Base-by-base conservation (phyloP, 2,888 invertebrate species). In the Bugulina stolonifera region DNA sequence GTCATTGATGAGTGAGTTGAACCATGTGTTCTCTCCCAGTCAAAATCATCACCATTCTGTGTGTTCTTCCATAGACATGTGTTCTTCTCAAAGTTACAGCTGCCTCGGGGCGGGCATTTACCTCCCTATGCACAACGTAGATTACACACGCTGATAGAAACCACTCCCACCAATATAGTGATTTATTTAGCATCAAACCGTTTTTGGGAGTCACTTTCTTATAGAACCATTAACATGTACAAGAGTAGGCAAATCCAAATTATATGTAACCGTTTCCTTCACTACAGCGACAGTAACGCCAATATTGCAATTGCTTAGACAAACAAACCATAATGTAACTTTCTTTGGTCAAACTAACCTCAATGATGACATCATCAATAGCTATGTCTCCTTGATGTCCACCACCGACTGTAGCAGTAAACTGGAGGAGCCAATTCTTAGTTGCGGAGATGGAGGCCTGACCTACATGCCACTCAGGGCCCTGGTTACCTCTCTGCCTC, bases 21-120 rank as follows among this genome's bases (percentile, higher is more conserved):
- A 5, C 79, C 79, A 69, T 75, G 77, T 18, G 74, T 76, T 74
- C 81, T 74, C 71, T 80, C 77, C 83, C 83, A 83, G 73, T 81
- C 82, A 77, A 82, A 82, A 25, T 76, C 76, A 74, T 79, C 86
- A 85, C 35, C 76, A 72, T 71, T 71, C 43, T 77, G 18, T 29
- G 70, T 74, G 76, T 81, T 81, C 34, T 75, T 77, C 80, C 83
- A 81, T 3, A 79, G 76, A 72, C 82, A 81, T 2, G 79, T 54
- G 27, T 79, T 79, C 5, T 75, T 76, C 75, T 84, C 84, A 76
- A 84, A 84, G 75, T 82, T 78, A 77, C 84, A 84, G 52, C 70
- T 70, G 32, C 70, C 70, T 5, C 52, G 35, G 18, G 70, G 35
- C 29, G 70, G 70, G 29, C 70, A 70, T 25, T 34, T 34, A 5